Conservation (phyloP, 92 coral and sea anemone genomes). For the Epizoanthus ramosus region DNA sequence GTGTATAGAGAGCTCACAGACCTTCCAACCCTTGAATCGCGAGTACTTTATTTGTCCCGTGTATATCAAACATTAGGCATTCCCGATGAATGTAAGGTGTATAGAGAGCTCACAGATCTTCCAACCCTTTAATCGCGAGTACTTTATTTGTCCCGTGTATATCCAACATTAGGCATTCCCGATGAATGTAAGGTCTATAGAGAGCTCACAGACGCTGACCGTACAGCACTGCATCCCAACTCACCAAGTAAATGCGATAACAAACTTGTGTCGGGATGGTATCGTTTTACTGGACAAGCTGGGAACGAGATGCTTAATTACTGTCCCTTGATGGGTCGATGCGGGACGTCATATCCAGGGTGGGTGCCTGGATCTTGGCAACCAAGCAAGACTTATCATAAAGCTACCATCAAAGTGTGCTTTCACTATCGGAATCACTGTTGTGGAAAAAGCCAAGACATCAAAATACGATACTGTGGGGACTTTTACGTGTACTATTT, state of each 20-base stretch:
- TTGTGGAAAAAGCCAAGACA: neutral
- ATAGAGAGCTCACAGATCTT: neutral
- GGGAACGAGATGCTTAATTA: neutral
- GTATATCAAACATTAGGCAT: no score
- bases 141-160: no score
- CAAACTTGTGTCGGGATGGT: neutral
- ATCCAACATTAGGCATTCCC: neutral
- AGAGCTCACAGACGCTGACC: neutral
- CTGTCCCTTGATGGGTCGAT: neutral
- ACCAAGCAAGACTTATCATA: neutral
- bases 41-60: no score
- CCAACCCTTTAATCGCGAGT: no score
- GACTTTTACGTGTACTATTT: constrained; percentile 10
- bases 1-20: no score
- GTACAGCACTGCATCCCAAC: neutral
- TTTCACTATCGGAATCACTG: neutral
- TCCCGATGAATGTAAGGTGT: neutral
- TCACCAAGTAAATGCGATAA: neutral
- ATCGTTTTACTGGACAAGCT: neutral
- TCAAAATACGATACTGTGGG: neutral
- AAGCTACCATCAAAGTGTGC: neutral
- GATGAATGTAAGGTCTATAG: neutral
- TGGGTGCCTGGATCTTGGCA: neutral
- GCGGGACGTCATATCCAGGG: neutral
- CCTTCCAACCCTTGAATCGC: no score